A percentile compares a stretch with the other conserved stretches of the same genome.
phyloP scores from a whole-genome alignment of 2,888 invertebrate genomes.

The Macrophya annulata region DNA sequence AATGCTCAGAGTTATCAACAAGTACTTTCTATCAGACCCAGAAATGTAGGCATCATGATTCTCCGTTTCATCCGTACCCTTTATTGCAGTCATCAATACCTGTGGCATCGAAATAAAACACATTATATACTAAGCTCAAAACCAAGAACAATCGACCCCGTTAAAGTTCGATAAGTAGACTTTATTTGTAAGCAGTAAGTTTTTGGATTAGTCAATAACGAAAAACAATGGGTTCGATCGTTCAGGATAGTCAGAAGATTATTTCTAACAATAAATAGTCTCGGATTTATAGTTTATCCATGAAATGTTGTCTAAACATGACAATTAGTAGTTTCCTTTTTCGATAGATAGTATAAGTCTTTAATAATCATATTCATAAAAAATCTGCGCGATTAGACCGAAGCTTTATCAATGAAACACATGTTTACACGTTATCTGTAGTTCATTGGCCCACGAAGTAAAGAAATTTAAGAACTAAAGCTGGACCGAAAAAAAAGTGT shows the following conservation, averaged over 20 bases:
- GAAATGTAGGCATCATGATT: conserved; percentile 75
- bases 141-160: background rate
- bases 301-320: background rate
- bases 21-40: conserved; percentile 81
- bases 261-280: too few species aligned
- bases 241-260: too few species aligned
- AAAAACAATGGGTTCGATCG: too few species aligned
- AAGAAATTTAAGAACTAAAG: background rate
- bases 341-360: background rate
- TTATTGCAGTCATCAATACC: conserved; percentile 76
- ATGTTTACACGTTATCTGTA: background rate
- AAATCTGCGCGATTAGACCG: background rate
- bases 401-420: background rate
- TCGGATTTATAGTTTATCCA: too few species aligned
- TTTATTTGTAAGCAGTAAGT: too few species aligned
- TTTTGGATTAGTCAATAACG: too few species aligned
- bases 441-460: background rate
- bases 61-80: conserved; percentile 68
- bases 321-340: background rate
- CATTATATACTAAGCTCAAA: background rate
- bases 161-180: too few species aligned
- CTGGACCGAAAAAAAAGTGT: background rate
- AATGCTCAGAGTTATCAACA: conserved; percentile 85
- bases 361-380: background rate
- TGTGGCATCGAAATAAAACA: conserved; percentile 57